These are phyloP conservation scores for Eupithecia insigniata DNA, from an alignment of 2,888 invertebrate species.

Conservation along the genomic window DNA sequence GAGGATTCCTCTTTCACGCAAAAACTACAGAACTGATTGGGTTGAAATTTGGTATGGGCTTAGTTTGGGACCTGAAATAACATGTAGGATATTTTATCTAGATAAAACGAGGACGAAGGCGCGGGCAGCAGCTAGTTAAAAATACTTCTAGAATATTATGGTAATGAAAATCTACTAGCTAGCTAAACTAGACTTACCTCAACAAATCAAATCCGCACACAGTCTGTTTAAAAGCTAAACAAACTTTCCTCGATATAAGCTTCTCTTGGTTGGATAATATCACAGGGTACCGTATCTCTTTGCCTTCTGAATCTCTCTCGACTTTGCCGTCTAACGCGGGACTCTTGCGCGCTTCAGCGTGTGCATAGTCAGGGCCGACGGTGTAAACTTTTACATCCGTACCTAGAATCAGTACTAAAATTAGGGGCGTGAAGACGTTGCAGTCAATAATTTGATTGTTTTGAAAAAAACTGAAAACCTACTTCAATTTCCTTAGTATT, in stretches of 20 bases:
- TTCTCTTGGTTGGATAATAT: slow-evolving; percentile 99
- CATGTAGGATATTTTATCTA: too few species aligned
- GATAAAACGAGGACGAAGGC: too few species aligned
- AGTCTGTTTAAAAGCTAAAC: slow-evolving; percentile 97
- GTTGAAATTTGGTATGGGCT: too few species aligned
- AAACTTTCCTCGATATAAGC: slow-evolving; percentile 98
- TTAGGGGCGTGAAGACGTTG: not conserved
- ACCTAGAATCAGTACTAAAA: slow-evolving; percentile 70
- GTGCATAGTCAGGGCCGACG: slow-evolving; percentile 99
- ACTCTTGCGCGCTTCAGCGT: slow-evolving; percentile 99
- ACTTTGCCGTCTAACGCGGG: slow-evolving; percentile 99
- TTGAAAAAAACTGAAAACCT: too few species aligned
- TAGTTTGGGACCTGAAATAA: too few species aligned
- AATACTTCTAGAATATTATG: too few species aligned
- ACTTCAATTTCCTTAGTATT: too few species aligned
- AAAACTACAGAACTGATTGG: too few species aligned
- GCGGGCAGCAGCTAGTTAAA: too few species aligned
- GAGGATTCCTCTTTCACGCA: too few species aligned
- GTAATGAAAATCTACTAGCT: too few species aligned
- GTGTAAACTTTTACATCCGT: slow-evolving; percentile 95
- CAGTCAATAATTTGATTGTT: too few species aligned
- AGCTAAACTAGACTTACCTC: slow-evolving; percentile 61
- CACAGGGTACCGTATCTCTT: slow-evolving; percentile 99
- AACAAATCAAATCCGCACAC: slow-evolving; percentile 99
- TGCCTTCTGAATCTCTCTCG: slow-evolving; percentile 98